Evolutionary conservation across 2,888 invertebrate genomes (phyloP).

Genomic region (Gastracanthus pulcherrimus): DNA sequence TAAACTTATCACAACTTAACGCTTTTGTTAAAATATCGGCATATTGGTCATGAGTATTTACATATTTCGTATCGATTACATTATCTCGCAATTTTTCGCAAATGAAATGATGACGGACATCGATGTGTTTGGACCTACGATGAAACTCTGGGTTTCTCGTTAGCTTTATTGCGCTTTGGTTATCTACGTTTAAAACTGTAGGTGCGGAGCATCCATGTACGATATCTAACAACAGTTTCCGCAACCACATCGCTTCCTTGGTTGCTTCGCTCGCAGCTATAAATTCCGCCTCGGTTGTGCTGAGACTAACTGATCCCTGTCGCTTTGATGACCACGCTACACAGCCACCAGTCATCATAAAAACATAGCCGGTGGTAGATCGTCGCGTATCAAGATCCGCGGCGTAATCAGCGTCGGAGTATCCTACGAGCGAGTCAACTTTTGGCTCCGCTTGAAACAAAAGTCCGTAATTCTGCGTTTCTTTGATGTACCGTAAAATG

Average conservation of each 20-base stretch:
- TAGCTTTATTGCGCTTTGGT: slow-evolving; percentile 62
- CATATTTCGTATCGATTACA: not conserved
- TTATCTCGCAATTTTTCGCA: slow-evolving; percentile 50
- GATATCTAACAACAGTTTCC: slow-evolving; percentile 58
- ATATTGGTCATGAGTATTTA: slow-evolving; percentile 50
- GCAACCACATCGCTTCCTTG: slow-evolving; percentile 62
- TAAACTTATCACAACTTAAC: too few relatives aligned
- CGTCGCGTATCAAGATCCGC: slow-evolving; percentile 55
- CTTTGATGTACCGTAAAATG: not conserved
- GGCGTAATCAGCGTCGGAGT: slow-evolving; percentile 61
- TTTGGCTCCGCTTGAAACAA: not conserved
- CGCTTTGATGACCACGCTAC: slow-evolving; percentile 60
- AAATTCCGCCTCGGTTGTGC: slow-evolving; percentile 65
- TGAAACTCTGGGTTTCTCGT: slow-evolving; percentile 62
- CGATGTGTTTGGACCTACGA: slow-evolving; percentile 63
- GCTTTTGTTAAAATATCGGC: slow-evolving; percentile 63
- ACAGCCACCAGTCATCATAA: slow-evolving; percentile 52
- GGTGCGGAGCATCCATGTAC: slow-evolving; percentile 13
- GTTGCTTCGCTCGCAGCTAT: slow-evolving; percentile 61
- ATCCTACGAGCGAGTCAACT: slow-evolving; percentile 32
- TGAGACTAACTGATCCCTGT: slow-evolving; percentile 60
- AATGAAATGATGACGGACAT: slow-evolving; percentile 61
- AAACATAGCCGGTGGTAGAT: slow-evolving; percentile 63
- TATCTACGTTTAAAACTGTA: slow-evolving; percentile 59
- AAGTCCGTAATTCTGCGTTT: not conserved